Base-by-base conservation (phyloP, 2,888 invertebrate genomes). In the Nasonia oneida region DNA sequence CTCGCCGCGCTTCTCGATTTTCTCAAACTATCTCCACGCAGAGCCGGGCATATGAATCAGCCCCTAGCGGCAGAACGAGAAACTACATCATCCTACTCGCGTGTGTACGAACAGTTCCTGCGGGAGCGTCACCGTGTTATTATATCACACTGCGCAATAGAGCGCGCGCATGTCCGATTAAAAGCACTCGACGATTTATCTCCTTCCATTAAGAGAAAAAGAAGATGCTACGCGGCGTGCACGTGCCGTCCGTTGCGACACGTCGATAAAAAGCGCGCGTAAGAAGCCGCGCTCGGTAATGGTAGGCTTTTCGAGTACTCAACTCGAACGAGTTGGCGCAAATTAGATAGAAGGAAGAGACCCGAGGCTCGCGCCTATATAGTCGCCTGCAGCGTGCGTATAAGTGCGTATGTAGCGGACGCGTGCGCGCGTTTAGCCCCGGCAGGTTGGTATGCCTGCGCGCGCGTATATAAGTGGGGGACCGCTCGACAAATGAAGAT, bases 401-500 rank as follows among this genome's bases (percentile, higher is more conserved):
- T 50, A 50, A 8, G 15, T 50, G 8, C 12, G 15, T 23, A 15
- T 14, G 15, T 3, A 29, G 29, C 23, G 42, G 50, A 75, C 50
- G 50, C 74, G 74, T 75, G 74, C 74, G 29, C 39, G 39, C 39
- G 71, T 39, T 37, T 37, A 71, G 18, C 37, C n/a, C 39, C 71
- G 71, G 71, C n/a, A 18, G 37, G 18, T 15, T 39, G 37, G 39
- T n/a, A 37, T 37, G 33, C 33, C 18, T 15, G 70, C 67, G 12
- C n/a, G 29, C 37, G 1, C 0, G 15, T 18, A 15, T n/a, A 39
- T 8, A 37, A n/a, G 70, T 33, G 15, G 37, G n/a, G 42, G 23
- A 79, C 39, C 23, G 53, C 15, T 10, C 87, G 87, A 87, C 89
- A 87, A 90, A 90, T 89, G 89, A 90, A 90, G 90, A 90, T 90